A percentile compares a stretch with the other conserved stretches of the same genome.
Evolutionary conservation across 2,113 vertebrate genomes (phyloP).

Genomic region (Phaethornis superciliosus): DNA sequence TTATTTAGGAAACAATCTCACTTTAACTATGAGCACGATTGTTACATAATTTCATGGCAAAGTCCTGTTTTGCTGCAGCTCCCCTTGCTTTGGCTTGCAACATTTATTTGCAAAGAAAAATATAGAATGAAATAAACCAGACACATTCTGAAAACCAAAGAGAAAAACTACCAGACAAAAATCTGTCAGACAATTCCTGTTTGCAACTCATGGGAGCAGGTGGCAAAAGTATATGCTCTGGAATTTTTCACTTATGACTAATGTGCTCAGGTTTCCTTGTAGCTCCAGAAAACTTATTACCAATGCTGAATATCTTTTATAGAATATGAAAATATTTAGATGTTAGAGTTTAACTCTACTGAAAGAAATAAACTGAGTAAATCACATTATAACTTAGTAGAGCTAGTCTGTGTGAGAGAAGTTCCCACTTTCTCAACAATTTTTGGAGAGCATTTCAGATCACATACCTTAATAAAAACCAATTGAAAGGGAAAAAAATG

Average conservation of each 20-base stretch:
- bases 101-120: not conserved
- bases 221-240: not conserved
- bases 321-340: not conserved
- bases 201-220: not conserved
- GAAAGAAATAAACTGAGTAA: not conserved
- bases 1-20: not conserved
- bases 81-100: not conserved
- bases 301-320: not conserved
- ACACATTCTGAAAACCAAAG: not conserved
- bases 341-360: not conserved
- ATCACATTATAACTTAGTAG: not conserved
- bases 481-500: not conserved
- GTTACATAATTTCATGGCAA: not conserved
- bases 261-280: not conserved
- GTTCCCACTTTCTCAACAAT: not conserved
- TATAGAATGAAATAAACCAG: not conserved
- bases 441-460: not conserved
- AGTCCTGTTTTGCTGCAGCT: not conserved
- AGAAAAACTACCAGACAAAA: not conserved
- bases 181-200: not conserved
- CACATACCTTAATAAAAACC: not conserved
- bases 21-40: not conserved
- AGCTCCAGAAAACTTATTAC: not conserved
- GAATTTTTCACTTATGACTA: not conserved
- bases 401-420: not conserved